phyloP scores from a whole-genome alignment of 2,113 vertebrate genomes.

The Cyprinodon brontotheroides region DNA sequence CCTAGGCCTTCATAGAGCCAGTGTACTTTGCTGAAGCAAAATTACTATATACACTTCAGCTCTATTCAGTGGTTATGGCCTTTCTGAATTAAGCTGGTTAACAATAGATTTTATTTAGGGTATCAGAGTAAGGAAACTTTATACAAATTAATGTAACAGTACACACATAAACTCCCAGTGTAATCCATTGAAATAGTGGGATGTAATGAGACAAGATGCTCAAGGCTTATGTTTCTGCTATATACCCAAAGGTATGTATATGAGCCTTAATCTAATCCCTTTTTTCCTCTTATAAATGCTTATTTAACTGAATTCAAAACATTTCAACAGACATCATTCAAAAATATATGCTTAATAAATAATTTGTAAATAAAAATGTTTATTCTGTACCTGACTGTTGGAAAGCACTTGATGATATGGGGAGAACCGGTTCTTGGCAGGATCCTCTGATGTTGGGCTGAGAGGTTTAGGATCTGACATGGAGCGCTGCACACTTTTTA shows the following conservation, averaged over 20 bases:
- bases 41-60: too few relatives aligned
- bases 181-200: not conserved
- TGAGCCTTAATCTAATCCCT: not conserved
- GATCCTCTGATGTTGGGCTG: constrained; percentile 95
- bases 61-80: too few relatives aligned
- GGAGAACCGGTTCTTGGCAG: constrained; percentile 91
- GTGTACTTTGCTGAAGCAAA: too few relatives aligned
- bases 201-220: not conserved
- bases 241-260: not conserved
- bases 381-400: constrained; percentile 88
- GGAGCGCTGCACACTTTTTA: constrained; percentile 97
- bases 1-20: too few relatives aligned
- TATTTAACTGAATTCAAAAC: constrained; percentile 2
- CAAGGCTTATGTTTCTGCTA: not conserved
- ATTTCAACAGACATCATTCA: not conserved
- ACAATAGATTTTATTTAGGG: too few relatives aligned
- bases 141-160: too few relatives aligned
- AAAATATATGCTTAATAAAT: not conserved
- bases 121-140: too few relatives aligned
- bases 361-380: not conserved
- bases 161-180: too few relatives aligned
- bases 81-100: too few relatives aligned
- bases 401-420: constrained; percentile 89
- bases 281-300: not conserved
- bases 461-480: constrained; percentile 98